Evolutionary conservation across 2,797 vertebrate species (phyloP).

Genomic region (Masticophis lateralis): DNA sequence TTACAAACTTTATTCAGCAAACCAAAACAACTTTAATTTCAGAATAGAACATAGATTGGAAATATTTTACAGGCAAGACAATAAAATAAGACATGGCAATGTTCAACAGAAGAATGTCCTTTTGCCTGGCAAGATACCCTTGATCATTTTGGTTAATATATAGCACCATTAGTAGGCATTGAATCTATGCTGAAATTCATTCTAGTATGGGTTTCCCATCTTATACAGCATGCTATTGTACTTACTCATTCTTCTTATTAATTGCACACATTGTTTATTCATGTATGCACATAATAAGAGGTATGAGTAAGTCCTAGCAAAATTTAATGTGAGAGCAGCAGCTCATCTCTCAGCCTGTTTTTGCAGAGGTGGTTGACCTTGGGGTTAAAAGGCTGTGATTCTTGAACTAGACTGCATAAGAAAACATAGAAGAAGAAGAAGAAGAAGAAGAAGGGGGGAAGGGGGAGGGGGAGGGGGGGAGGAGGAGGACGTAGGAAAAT

Average conservation of each 20-base stretch:
- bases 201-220: neutral
- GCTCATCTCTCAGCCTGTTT: neutral
- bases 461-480: accelerated
- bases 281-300: neutral
- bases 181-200: neutral
- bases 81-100: neutral
- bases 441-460: neutral
- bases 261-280: neutral
- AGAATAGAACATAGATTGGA: neutral
- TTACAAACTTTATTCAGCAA: neutral
- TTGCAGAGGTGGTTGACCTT: neutral
- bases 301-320: neutral
- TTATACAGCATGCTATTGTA: neutral
- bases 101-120: neutral
- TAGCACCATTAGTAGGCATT: neutral
- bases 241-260: neutral
- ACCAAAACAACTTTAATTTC: neutral
- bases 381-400: neutral
- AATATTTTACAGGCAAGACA: neutral
- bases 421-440: neutral
- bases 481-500: neutral
- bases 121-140: neutral
- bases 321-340: neutral
- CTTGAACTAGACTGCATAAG: neutral
- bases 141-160: neutral